Base-by-base conservation (phyloP, 2,113 vertebrate species). In the Chloroceryle aenea region DNA sequence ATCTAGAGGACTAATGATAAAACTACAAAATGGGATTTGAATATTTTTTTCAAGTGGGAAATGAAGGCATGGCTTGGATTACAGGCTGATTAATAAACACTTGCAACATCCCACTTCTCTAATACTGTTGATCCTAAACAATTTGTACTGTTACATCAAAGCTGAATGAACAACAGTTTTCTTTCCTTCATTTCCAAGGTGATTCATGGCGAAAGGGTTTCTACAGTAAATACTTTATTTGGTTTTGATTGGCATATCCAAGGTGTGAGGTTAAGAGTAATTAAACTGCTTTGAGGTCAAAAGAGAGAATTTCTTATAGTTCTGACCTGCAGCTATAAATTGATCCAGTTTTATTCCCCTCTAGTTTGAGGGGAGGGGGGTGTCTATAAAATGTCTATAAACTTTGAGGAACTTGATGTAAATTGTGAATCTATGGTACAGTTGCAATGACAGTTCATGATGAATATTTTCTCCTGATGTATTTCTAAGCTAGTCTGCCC, bases 241-340 rank as follows among this genome's bases (percentile, higher is more conserved):
- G 22, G 38, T 74, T 92, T 94, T 86, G 59, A 71, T 67, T 59
- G 19, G 19, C 30, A 36, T 42, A 55, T 59, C 50, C 55, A 48
- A 29, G 32, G 48, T 73, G 53, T 93, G 75, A 91, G 58, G 78
- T 55, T 87, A 89, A 66, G 8, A 1, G 8, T 47, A 55, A 26
- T 71, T 45, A 90, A 85, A 59, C 32, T 71, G 15, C 34, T 91
- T 77, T 55, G 55, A 73, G 50, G 74, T 91, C 72, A 80, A 87
- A 94, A 92, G 42, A 78, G 38, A 69, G 5, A 85, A 48, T 55
- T 95, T 87, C 36, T 93, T 82, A 25, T 26, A 26, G 25, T 40
- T 96, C 42, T 89, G 56, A 82, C 64, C 43, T 27, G 26, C 29
- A 90, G 34, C 13, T 77, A 42, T 76, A 93, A 87, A 73, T 9